These are phyloP conservation scores for Ceratitis capitata DNA, from an alignment of 1,140 invertebrate species.

Conservation along the genomic window DNA sequence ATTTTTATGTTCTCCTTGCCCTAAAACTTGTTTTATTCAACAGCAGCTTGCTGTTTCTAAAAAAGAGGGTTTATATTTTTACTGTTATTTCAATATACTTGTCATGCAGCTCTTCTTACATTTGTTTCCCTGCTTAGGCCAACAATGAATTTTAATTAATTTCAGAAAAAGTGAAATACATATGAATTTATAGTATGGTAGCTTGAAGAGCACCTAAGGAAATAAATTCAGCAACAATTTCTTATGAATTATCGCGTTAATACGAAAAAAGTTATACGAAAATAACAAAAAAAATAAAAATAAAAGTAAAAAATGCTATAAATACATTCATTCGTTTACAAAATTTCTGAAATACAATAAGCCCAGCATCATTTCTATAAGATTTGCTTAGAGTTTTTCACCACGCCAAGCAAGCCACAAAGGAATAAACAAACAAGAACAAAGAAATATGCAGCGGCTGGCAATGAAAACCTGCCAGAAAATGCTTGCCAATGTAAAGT, in stretches of 20 bases:
- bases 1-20: too few relatives aligned
- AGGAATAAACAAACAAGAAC: background rate
- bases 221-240: too few relatives aligned
- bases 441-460: background rate
- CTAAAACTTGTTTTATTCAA: too few relatives aligned
- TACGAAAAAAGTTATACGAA: too few relatives aligned
- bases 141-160: conserved; percentile 27
- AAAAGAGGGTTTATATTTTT: too few relatives aligned
- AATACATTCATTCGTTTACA: background rate
- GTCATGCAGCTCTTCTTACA: too few relatives aligned
- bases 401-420: background rate
- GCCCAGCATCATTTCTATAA: background rate
- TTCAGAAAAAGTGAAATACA: background rate
- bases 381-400: background rate
- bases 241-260: conserved; percentile 13
- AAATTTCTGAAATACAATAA: background rate
- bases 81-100: too few relatives aligned
- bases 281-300: background rate
- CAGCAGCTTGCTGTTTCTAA: too few relatives aligned
- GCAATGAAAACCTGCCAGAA: conserved; percentile 11
- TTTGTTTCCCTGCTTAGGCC: too few relatives aligned
- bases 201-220: background rate
- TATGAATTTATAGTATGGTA: background rate
- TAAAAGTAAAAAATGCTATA: background rate
- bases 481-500: background rate